phyloP scores from a whole-genome alignment of 2,797 vertebrate species.

The Falco peregrinus region DNA sequence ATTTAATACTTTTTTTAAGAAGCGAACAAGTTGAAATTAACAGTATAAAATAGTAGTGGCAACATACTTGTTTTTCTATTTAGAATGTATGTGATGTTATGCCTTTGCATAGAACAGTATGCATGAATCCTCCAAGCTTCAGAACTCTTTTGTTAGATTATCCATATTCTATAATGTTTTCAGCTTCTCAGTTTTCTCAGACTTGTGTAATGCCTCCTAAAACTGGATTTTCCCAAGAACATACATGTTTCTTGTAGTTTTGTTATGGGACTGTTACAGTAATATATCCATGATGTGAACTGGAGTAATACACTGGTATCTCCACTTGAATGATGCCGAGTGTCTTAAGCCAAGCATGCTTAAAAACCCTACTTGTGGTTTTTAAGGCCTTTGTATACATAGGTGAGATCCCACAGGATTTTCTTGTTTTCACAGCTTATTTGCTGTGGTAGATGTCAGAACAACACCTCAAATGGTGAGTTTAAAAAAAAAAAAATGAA shows the following conservation, averaged over 20 bases:
- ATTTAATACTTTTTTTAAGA: not conserved
- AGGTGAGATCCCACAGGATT: not conserved
- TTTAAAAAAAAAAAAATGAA: not conserved
- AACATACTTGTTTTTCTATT: not conserved
- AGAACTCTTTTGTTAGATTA: not conserved
- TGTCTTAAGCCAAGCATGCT: not conserved
- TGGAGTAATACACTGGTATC: not conserved
- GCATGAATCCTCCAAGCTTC: not conserved
- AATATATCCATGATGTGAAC: accelerated
- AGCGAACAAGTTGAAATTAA: not conserved
- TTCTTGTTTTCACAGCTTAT: not conserved
- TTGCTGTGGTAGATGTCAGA: not conserved
- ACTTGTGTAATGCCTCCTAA: not conserved
- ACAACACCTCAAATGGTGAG: not conserved
- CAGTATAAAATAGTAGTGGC: not conserved
- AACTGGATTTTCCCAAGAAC: not conserved
- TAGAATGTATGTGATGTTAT: not conserved
- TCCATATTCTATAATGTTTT: not conserved
- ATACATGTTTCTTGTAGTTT: not conserved
- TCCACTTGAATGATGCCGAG: not conserved
- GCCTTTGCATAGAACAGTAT: not conserved
- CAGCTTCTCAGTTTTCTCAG: not conserved
- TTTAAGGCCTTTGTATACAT: not conserved
- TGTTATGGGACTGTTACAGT: not conserved
- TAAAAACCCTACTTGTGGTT: not conserved